These are phyloP conservation scores for Stegastes partitus DNA, from an alignment of 2,113 vertebrate species.

Conservation along the genomic window DNA sequence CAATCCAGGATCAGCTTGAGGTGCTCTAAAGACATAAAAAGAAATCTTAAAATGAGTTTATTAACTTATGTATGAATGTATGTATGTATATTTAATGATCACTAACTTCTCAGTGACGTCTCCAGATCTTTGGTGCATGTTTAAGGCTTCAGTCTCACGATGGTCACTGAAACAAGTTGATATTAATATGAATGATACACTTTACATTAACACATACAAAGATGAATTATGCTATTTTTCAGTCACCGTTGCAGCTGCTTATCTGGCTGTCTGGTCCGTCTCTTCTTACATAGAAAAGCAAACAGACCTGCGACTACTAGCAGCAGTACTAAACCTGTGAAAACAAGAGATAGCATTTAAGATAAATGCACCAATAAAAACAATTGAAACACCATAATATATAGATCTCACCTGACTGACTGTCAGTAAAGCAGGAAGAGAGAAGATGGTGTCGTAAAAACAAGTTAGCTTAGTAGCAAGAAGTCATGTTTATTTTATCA, in stretches of 20 bases:
- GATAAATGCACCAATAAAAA: not conserved
- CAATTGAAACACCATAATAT: not conserved
- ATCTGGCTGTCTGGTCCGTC: not conserved
- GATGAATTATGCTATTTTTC: not conserved
- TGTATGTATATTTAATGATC: not conserved
- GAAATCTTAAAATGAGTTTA: not conserved
- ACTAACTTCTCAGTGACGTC: conserved; percentile 17
- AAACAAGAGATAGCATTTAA: not conserved
- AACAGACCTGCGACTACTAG: not conserved
- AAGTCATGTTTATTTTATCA: not conserved
- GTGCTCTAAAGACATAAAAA: not conserved
- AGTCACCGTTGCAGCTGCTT: not conserved
- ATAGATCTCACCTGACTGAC: conserved; percentile 10
- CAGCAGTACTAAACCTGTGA: not conserved
- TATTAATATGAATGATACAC: not conserved
- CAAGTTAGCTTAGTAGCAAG: conserved; percentile 1
- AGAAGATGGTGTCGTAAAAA: not conserved
- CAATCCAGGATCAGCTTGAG: not conserved
- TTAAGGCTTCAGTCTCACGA: not conserved
- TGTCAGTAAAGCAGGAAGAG: not conserved
- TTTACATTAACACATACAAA: not conserved
- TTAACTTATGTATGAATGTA: not conserved
- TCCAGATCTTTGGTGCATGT: not conserved
- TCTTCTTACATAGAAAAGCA: not conserved
- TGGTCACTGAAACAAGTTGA: not conserved